Evolutionary conservation across 2,113 vertebrate genomes (phyloP).

Genomic region (Caretta caretta): DNA sequence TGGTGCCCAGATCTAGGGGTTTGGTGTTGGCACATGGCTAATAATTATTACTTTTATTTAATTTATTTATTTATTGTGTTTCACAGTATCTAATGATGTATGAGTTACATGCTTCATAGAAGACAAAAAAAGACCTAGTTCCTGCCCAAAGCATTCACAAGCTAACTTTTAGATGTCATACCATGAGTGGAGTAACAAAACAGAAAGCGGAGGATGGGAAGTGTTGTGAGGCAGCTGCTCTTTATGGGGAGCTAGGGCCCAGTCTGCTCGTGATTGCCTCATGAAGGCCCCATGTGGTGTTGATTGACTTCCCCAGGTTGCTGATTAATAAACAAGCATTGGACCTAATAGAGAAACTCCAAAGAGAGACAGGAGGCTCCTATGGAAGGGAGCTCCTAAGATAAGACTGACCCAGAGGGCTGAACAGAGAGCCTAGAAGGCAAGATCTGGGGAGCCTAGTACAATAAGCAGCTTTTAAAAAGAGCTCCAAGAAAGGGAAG

Average conservation of each 20-base stretch:
- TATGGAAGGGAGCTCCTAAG: not conserved
- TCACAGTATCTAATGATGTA: not conserved
- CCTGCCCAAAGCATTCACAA: not conserved
- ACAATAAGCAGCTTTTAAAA: not conserved
- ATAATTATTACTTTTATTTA: not conserved
- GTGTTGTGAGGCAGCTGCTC: not conserved
- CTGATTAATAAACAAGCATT: not conserved
- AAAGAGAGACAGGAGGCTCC: not conserved
- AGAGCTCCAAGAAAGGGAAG: too few species aligned
- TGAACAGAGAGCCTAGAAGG: not conserved
- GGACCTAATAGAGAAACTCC: not conserved
- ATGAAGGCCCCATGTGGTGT: not conserved
- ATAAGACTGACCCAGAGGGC: not conserved
- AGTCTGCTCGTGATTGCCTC: not conserved
- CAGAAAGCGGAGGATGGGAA: not conserved
- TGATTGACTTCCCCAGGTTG: not conserved
- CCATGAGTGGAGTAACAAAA: not conserved
- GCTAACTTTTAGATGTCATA: not conserved
- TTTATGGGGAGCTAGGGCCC: not conserved
- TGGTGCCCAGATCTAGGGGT: not conserved
- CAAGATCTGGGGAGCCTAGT: not conserved
- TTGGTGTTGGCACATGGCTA: not conserved
- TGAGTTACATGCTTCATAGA: not conserved
- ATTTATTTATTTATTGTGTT: not conserved
- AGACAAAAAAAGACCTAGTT: not conserved